These are phyloP conservation scores for Cancer borealis DNA, from an alignment of 2,888 invertebrate genomes.

Conservation along the genomic window DNA sequence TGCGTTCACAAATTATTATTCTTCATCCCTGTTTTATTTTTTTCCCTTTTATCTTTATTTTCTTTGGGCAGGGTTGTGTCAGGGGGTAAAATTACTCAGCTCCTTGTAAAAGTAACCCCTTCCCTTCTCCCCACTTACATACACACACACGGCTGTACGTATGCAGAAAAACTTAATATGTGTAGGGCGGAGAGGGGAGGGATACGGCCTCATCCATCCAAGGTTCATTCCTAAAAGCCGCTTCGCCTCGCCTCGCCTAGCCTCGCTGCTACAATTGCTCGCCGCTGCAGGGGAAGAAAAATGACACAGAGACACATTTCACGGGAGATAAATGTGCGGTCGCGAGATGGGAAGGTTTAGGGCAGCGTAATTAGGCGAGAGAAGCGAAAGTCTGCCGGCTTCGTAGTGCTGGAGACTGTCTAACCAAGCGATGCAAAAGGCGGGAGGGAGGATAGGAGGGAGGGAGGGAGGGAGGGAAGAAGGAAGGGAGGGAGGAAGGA, in stretches of 20 bases:
- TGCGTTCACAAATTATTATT: neutral
- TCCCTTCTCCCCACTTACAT: neutral
- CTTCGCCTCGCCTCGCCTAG: neutral
- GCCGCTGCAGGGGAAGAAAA: neutral
- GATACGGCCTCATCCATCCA: neutral
- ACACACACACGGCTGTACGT: neutral
- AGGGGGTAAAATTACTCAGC: neutral
- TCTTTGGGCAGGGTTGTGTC: neutral
- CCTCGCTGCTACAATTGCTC: too few species aligned
- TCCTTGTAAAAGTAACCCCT: neutral
- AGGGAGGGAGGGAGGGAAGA: too few species aligned
- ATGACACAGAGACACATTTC: neutral
- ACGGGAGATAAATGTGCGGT: neutral
- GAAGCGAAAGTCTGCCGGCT: neutral
- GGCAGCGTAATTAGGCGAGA: constrained; percentile 24
- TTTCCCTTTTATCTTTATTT: neutral
- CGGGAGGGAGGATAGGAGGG: too few species aligned
- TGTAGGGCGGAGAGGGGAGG: neutral
- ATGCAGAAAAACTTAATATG: neutral
- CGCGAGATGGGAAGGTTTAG: neutral
- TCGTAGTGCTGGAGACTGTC: neutral
- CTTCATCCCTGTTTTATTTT: neutral
- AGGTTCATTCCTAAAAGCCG: neutral
- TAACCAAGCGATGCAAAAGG: neutral
- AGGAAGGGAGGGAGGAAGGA: neutral